A percentile compares a stretch with the other conserved stretches of the same genome.
These are phyloP conservation scores for Phylloscopus collybita DNA, from an alignment of 2,797 vertebrate species.

Conservation along the genomic window DNA sequence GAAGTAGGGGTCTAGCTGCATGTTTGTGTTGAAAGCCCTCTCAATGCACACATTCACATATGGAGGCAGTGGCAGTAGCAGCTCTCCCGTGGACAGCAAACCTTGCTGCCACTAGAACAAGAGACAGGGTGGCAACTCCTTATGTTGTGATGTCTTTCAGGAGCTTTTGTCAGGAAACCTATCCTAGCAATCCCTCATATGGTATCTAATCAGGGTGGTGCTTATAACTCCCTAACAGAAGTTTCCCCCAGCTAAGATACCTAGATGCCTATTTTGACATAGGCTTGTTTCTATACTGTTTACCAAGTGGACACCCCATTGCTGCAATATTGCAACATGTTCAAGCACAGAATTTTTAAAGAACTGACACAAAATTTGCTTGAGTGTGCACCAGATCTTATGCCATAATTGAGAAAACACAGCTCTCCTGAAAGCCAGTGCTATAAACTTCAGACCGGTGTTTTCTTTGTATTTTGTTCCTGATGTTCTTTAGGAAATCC, in stretches of 20 bases:
- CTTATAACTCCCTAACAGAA: background rate
- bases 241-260: background rate
- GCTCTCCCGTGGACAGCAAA: background rate
- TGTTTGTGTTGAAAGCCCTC: background rate
- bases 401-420: background rate
- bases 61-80: background rate
- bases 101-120: background rate
- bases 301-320: background rate
- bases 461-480: slow-evolving; percentile 7
- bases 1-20: background rate
- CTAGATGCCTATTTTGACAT: background rate
- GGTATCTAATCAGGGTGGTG: background rate
- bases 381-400: background rate
- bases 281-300: background rate
- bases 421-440: background rate
- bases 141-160: background rate
- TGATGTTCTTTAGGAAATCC: slow-evolving; percentile 14
- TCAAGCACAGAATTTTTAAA: background rate
- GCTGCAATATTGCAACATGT: background rate
- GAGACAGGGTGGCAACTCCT: background rate
- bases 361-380: background rate
- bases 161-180: background rate
- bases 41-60: fast-evolving
- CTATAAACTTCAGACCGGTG: background rate
- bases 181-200: background rate